Conservation (phyloP, 2,888 invertebrate species). For the Ephialtes manifestator region DNA sequence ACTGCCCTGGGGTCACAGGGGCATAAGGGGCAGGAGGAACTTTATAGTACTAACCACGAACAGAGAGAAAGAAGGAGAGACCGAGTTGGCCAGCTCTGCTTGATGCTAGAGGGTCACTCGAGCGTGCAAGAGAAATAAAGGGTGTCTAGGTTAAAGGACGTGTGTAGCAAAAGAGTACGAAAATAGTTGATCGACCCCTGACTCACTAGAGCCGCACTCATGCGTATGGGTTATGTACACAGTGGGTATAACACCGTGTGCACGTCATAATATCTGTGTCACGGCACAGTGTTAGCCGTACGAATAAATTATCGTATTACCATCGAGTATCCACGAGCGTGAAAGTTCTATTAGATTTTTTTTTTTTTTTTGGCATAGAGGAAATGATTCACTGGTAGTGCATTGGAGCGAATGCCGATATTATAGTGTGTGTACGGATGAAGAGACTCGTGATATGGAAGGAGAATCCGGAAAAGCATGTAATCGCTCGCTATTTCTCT, state of each 20-base stretch:
- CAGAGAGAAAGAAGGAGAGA: background rate
- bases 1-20: constrained; percentile 63
- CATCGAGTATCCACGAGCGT: constrained; percentile 32
- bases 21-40: constrained; percentile 37
- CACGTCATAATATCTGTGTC: constrained; percentile 46
- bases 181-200: constrained; percentile 69
- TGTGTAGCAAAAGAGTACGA: constrained; percentile 56
- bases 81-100: constrained; percentile 39
- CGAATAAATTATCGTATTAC: constrained; percentile 38
- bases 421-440: constrained; percentile 2
- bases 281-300: constrained; percentile 18
- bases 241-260: constrained; percentile 1
- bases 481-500: constrained; percentile 15
- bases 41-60: background rate
- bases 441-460: background rate
- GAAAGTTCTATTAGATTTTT: background rate
- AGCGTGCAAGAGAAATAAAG: constrained; percentile 66
- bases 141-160: constrained; percentile 69
- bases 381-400: constrained; percentile 51
- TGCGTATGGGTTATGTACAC: constrained; percentile 27
- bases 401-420: constrained; percentile 18
- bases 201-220: constrained; percentile 57
- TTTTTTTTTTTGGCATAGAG: constrained; percentile 24
- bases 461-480: constrained; percentile 40
- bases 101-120: constrained; percentile 55